A percentile compares a stretch with the other conserved stretches of the same genome.
Evolutionary conservation across 2,797 vertebrate genomes (phyloP).

Genomic region (Champsocephalus gunnari): DNA sequence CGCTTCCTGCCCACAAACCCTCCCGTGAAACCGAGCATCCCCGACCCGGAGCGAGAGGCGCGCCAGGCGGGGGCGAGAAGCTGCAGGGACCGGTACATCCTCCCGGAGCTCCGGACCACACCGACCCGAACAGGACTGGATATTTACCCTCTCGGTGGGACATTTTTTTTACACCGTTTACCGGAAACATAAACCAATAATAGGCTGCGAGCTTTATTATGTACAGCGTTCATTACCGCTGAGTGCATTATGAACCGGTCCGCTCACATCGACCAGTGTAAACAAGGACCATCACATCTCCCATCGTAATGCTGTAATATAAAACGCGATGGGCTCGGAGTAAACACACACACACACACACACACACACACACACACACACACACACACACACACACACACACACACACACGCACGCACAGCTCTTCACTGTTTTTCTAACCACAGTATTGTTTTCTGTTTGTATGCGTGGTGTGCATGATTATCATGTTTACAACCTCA

Average conservation of each 20-base stretch:
- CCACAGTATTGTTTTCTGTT: constrained; percentile 21
- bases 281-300: constrained; percentile 47
- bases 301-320: constrained; percentile 60
- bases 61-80: constrained; percentile 67
- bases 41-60: constrained; percentile 65
- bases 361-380: constrained; percentile 11
- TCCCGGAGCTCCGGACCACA: constrained; percentile 54
- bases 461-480: neutral
- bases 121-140: constrained; percentile 61
- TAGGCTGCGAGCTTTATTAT: constrained; percentile 54
- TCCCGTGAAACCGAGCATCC: constrained; percentile 67
- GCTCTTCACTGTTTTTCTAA: constrained; percentile 42
- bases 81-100: constrained; percentile 67
- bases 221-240: constrained; percentile 52
- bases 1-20: constrained; percentile 47
- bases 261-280: neutral
- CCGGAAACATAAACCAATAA: constrained; percentile 38
- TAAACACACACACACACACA: constrained; percentile 50
- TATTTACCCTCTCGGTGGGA: constrained; percentile 73
- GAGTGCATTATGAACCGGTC: constrained; percentile 46
- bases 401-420: too few species aligned
- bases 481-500: constrained; percentile 42
- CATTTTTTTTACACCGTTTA: constrained; percentile 59
- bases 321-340: constrained; percentile 52
- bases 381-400: neutral